Conservation (phyloP, 2,113 vertebrate species). For the Dipodomys stephensi region DNA sequence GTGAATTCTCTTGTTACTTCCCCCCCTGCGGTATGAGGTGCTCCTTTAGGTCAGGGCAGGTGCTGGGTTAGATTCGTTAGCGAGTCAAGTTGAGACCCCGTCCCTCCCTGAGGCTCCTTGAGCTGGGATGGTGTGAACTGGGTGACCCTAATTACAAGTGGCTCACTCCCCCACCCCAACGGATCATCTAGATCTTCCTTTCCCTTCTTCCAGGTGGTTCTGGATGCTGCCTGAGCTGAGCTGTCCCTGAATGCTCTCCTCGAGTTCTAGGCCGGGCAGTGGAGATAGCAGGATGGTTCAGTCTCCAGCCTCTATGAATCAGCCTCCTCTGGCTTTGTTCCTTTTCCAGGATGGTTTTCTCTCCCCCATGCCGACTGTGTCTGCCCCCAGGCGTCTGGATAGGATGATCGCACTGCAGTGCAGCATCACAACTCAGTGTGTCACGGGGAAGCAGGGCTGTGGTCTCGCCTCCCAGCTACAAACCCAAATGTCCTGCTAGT, state of each 20-base stretch:
- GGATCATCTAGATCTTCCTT: background rate
- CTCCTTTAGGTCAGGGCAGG: background rate
- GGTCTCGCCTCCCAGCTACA: background rate
- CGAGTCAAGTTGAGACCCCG: background rate
- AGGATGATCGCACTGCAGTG: background rate
- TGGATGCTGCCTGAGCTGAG: background rate
- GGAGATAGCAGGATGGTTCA: background rate
- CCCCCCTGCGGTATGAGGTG: too few relatives aligned
- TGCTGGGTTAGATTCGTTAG: background rate
- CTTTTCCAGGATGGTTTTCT: background rate
- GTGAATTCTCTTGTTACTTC: too few relatives aligned
- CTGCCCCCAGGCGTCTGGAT: background rate
- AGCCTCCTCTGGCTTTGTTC: background rate
- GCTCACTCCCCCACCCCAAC: background rate
- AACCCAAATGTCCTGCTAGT: background rate
- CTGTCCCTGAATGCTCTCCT: background rate
- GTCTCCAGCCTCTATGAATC: background rate
- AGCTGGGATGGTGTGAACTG: background rate
- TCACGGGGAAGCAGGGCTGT: background rate
- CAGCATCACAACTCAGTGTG: background rate
- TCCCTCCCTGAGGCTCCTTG: background rate
- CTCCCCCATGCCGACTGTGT: background rate
- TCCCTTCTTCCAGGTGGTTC: background rate
- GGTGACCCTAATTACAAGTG: background rate
- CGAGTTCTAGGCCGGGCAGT: background rate